Conservation (phyloP, 1,140 invertebrate species). For the Copidosoma floridanum region DNA sequence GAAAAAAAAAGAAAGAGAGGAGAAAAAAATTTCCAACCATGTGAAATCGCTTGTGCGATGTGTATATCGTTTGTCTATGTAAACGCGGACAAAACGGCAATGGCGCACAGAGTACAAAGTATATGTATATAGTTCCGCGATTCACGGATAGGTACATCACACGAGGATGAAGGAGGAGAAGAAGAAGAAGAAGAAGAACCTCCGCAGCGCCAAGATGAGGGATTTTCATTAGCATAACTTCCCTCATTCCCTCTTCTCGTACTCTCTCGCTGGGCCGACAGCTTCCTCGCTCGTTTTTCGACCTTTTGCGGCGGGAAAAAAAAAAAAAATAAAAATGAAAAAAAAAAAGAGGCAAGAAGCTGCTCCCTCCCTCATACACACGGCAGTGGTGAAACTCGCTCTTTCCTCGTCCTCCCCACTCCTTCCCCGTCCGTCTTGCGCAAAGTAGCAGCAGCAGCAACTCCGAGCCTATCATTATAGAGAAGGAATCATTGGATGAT, state of each 20-base stretch:
- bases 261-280: slow-evolving; percentile 20
- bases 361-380: too few relatives aligned
- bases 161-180: too few relatives aligned
- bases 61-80: too few relatives aligned
- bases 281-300: neutral
- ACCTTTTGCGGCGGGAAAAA: neutral
- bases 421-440: slow-evolving; percentile 24
- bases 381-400: too few relatives aligned
- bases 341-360: neutral
- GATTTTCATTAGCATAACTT: slow-evolving; percentile 52
- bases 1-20: too few relatives aligned
- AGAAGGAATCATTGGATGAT: slow-evolving; percentile 60
- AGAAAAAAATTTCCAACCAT: too few relatives aligned
- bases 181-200: slow-evolving; percentile 16
- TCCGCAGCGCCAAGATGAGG: slow-evolving; percentile 22
- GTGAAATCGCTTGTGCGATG: too few relatives aligned
- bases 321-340: neutral
- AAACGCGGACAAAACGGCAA: too few relatives aligned
- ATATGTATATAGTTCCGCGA: too few relatives aligned
- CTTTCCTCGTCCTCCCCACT: slow-evolving; percentile 14
- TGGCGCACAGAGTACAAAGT: too few relatives aligned
- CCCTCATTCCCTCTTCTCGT: slow-evolving; percentile 22
- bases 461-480: slow-evolving; percentile 55
- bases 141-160: too few relatives aligned
- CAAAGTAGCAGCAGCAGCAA: slow-evolving; percentile 40